phyloP scores from a whole-genome alignment of 2,113 vertebrate species.

The Himantopus leucocephalus region DNA sequence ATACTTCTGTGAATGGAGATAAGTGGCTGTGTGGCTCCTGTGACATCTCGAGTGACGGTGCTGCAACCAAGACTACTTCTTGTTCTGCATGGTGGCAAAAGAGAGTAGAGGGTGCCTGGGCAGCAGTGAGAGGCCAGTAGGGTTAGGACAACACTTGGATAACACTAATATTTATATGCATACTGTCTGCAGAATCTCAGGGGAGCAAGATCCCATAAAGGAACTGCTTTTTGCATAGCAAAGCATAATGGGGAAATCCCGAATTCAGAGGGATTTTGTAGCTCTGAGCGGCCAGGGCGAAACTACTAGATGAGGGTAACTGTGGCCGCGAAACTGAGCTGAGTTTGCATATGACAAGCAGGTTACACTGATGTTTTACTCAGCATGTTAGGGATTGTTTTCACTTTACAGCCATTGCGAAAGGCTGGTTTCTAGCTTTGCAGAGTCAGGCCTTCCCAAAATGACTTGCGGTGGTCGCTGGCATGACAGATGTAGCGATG shows the following conservation, averaged over 20 bases:
- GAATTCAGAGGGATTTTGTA: neutral
- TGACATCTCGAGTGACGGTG: neutral
- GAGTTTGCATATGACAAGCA: slow-evolving; percentile 8
- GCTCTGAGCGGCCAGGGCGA: neutral
- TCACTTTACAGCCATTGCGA: neutral
- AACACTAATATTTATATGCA: neutral
- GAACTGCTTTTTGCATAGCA: slow-evolving; percentile 43
- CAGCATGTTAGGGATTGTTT: slow-evolving; percentile 6
- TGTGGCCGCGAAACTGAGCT: neutral
- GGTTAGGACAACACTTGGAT: neutral
- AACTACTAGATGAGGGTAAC: neutral
- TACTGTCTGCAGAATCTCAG: neutral
- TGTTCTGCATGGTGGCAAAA: neutral
- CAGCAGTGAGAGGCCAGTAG: neutral
- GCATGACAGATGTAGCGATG: neutral
- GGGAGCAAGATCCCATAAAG: neutral
- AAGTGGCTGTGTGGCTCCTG: neutral
- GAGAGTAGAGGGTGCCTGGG: neutral
- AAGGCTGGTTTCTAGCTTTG: slow-evolving; percentile 5
- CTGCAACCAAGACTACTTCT: neutral
- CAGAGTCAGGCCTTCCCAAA: slow-evolving; percentile 2
- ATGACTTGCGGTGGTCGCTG: neutral
- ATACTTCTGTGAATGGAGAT: neutral
- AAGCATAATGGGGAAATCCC: slow-evolving; percentile 17
- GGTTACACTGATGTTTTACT: slow-evolving; percentile 25